Base-by-base conservation (phyloP, 2,113 vertebrate species). In the Steatornis caripensis region DNA sequence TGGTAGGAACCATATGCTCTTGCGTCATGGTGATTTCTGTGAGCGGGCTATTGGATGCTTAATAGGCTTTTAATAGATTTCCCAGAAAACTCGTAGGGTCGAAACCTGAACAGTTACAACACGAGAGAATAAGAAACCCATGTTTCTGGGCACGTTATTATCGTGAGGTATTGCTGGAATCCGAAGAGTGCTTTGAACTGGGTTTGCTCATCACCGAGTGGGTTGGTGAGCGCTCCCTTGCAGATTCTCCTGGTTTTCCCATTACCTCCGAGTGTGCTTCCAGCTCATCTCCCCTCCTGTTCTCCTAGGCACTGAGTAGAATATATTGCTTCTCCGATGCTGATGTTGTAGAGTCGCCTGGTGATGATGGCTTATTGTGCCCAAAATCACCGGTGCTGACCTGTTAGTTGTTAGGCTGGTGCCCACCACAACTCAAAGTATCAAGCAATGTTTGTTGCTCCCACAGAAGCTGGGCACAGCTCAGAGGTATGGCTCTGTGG, bases 151-250 rank as follows among this genome's bases (percentile, higher is more conserved):
- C 68, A 19, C 3, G 10, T 15, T 71, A 72, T 87, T 86, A 30
- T 69, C 1, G 1, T 66, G 95, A 94, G 69, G 78, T 30, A 85
- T 92, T 88, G 87, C 89, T 93, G 97, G 91, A 97, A 95, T 89
- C 64, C 5, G 3, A 77, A 70, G 39, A 80, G 77, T 46, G 87
- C 79, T 97, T 94, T 94, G 95, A 95, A 87, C 74, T 83, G 65
- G 65, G 55, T 65, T 90, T 22, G 1, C 69, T 90, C 90, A 48
- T 30, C 77, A 13, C 72, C 0, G 1, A 48, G 58, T 12, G 0
- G 21, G 10, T 54, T 82, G 84, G 51, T 51, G 54, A 21, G 62
- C 10, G 15, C 85, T 53, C 43, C 43, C 10, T 10, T 26, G 66
- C 71, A 49, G 53, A 3, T 46, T 6, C 54, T 84, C 26, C 91